Percentiles rank a stretch among this genome's conserved stretches.
phyloP scores from a whole-genome alignment of 1,140 invertebrate species.

The Drosophila kikkawai region DNA sequence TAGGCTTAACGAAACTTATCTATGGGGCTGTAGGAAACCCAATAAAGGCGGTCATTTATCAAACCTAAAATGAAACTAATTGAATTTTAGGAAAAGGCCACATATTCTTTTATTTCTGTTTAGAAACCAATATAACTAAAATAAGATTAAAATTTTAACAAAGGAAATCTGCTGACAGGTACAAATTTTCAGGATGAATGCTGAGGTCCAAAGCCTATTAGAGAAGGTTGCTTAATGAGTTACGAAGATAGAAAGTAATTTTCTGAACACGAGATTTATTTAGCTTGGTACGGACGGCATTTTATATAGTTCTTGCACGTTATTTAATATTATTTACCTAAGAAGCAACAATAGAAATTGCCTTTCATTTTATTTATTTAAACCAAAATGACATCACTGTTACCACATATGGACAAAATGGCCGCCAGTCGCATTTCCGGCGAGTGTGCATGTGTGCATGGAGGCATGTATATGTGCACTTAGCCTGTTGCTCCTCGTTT shows the following conservation, averaged over 20 bases:
- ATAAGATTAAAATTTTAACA: background rate
- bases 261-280: too few relatives aligned
- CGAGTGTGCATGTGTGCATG: slow-evolving; percentile 4
- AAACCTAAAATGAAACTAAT: slow-evolving; percentile 35
- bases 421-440: slow-evolving; percentile 27
- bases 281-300: too few relatives aligned
- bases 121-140: background rate
- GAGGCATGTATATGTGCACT: slow-evolving; percentile 1
- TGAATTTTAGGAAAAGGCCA: slow-evolving; percentile 11
- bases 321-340: background rate
- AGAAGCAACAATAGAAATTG: background rate
- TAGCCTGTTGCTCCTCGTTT: slow-evolving; percentile 35
- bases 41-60: slow-evolving; percentile 25
- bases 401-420: slow-evolving; percentile 4
- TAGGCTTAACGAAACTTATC: slow-evolving; percentile 47
- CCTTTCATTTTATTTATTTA: background rate
- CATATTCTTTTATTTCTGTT: background rate
- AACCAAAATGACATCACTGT: background rate
- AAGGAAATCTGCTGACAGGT: background rate
- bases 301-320: too few relatives aligned
- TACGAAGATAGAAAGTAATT: background rate
- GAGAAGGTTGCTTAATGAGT: too few relatives aligned
- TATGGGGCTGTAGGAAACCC: slow-evolving; percentile 15
- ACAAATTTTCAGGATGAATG: background rate
- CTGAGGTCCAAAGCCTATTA: background rate